Percentiles rank a stretch among this genome's conserved stretches.
Conservation (phyloP, 2,797 vertebrate species). For the Gallinago nigripennis region DNA sequence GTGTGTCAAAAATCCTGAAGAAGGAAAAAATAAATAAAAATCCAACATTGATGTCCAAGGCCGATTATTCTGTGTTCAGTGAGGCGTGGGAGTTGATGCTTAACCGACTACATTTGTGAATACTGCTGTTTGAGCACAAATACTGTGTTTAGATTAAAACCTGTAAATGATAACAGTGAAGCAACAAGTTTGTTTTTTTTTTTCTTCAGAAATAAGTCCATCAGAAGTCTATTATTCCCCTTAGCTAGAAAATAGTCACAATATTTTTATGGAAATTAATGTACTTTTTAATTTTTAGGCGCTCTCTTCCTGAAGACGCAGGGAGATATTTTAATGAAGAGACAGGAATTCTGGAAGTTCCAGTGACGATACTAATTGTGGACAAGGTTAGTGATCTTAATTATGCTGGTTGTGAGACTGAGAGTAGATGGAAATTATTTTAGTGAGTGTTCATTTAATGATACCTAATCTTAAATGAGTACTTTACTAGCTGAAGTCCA, state of each 20-base stretch:
- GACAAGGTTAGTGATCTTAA: slow-evolving; percentile 83
- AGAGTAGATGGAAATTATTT: not conserved
- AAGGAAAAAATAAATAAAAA: not conserved
- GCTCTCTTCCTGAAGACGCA: slow-evolving; percentile 83
- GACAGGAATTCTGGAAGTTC: slow-evolving; percentile 87
- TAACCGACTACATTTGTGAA: not conserved
- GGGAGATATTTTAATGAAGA: slow-evolving; percentile 82
- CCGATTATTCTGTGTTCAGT: not conserved
- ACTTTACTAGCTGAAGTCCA: not conserved
- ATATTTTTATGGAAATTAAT: not conserved
- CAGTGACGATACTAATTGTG: slow-evolving; percentile 80
- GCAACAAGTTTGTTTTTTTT: not conserved
- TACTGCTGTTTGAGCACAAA: not conserved
- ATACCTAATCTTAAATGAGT: not conserved
- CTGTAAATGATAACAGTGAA: not conserved
- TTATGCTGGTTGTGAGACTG: not conserved
- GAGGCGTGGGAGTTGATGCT: not conserved
- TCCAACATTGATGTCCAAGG: not conserved
- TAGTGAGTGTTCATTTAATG: not conserved
- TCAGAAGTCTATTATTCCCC: not conserved
- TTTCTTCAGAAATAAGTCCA: not conserved
- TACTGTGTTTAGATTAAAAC: not conserved
- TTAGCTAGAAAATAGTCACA: not conserved
- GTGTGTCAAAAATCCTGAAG: not conserved
- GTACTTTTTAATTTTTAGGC: slow-evolving; percentile 56